Base-by-base conservation (phyloP, 2,797 vertebrate genomes). In the Microctenopoma lineatum region DNA sequence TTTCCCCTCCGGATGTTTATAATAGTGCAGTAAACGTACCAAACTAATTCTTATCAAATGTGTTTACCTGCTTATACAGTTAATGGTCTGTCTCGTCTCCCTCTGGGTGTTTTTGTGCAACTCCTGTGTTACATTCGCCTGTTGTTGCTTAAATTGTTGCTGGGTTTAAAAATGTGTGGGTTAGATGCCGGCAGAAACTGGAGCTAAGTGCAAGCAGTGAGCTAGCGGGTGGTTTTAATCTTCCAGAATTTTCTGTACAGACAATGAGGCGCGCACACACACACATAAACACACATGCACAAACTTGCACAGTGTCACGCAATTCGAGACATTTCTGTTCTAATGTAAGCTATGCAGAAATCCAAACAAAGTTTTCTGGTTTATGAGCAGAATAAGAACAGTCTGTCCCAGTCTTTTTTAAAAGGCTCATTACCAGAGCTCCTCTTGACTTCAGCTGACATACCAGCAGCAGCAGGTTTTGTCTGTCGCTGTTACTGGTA, bases 1-100 rank as follows among this genome's bases (percentile, higher is more conserved):
- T 52, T 64, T 57, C 41, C 36, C 52, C 54, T 64, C 26, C 21
- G 50, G 76, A 75, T 81, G 65, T 73, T 69, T 62, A 25, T 59
- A 66, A 60, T 46, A 15, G 45, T 36, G 45, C 42, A 52, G 9
- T 67, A 42, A 45, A 42, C 10, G 45, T 7, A 41, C 36, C 32
- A 58, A 39, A 60, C 50, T 79, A 59, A 46, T 70, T 64, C 6
- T 47, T 59, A 59, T 59, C 34, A 68, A 44, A 69, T 54, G 36
- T 70, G 32, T 73, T 72, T 75, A 72, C 61, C 56, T 77, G 38
- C 59, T 48, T 14, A 21, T 16, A 27, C 15, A 7, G 64, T 66
- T 39, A 25, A 50, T 48, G 36, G 12, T 65, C 39, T 59, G 51
- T 41, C 13, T 59, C 75, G 42, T 52, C 42, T 52, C 21, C 34